A percentile compares a stretch with the other conserved stretches of the same genome.
Evolutionary conservation across 2,797 vertebrate genomes (phyloP).

Genomic region (Gobionotothen gibberifrons): DNA sequence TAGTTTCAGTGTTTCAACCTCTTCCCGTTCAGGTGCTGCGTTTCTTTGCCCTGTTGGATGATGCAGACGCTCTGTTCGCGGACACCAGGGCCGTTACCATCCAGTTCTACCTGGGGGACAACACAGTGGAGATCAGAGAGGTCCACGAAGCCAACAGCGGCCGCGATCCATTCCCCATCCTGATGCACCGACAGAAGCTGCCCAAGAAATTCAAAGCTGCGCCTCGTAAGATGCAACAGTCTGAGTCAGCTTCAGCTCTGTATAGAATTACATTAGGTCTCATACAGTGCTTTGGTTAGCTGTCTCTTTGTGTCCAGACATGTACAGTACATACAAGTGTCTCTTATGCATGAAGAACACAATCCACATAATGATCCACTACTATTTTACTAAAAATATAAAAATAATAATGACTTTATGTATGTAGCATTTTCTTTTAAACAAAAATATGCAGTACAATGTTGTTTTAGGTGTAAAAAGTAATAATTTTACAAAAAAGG

Average conservation of each 20-base stretch:
- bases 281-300: neutral
- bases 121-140: conserved; percentile 92
- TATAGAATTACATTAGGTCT: neutral
- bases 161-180: conserved; percentile 87
- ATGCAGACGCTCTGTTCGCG: conserved; percentile 77
- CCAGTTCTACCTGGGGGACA: conserved; percentile 92
- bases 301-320: neutral
- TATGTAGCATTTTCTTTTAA: no score
- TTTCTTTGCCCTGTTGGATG: conserved; percentile 90
- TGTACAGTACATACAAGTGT: neutral
- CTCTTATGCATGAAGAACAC: neutral
- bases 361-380: neutral
- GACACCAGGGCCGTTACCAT: conserved; percentile 85
- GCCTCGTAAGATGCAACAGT: conserved; percentile 57
- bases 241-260: neutral
- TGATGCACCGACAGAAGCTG: conserved; percentile 88
- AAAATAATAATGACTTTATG: no score
- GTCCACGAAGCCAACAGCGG: conserved; percentile 88
- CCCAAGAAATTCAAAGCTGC: conserved; percentile 83
- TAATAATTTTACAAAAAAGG: no score
- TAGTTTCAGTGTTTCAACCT: neutral
- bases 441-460: no score
- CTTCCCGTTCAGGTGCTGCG: conserved; percentile 87
- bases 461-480: no score
- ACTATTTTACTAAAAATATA: no score